Conservation (phyloP, 2,113 vertebrate genomes). For the Rhea americana region DNA sequence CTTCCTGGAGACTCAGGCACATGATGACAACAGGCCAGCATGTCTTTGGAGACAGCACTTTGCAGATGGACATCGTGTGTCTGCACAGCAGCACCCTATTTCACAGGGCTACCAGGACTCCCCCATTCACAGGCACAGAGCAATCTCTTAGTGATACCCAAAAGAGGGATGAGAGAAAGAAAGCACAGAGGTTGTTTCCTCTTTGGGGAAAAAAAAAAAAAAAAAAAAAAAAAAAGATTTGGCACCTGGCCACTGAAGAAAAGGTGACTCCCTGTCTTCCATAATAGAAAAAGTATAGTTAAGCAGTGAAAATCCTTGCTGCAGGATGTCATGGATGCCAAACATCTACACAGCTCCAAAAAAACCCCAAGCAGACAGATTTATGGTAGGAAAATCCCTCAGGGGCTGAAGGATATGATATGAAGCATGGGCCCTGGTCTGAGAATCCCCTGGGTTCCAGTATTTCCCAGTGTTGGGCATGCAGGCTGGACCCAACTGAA, state of each 20-base stretch:
- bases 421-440: rapidly evolving
- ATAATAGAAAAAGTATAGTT: neutral
- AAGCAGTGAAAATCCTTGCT: neutral
- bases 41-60: neutral
- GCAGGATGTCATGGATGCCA: neutral
- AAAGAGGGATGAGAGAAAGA: neutral
- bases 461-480: neutral
- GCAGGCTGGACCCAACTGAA: neutral
- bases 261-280: neutral
- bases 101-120: neutral
- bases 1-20: neutral
- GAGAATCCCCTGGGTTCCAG: neutral
- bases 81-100: too few relatives aligned
- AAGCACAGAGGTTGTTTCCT: neutral
- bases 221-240: too few relatives aligned
- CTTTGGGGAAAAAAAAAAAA: too few relatives aligned
- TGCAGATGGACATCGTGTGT: too few relatives aligned
- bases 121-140: neutral
- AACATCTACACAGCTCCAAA: neutral
- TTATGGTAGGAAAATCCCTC: neutral
- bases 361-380: neutral
- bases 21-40: neutral
- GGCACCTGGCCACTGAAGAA: neutral
- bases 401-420: neutral
- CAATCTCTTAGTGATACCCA: neutral